A percentile compares a stretch with the other conserved stretches of the same genome.
Evolutionary conservation across 2,113 vertebrate genomes (phyloP).

Genomic region (Eretmochelys imbricata): DNA sequence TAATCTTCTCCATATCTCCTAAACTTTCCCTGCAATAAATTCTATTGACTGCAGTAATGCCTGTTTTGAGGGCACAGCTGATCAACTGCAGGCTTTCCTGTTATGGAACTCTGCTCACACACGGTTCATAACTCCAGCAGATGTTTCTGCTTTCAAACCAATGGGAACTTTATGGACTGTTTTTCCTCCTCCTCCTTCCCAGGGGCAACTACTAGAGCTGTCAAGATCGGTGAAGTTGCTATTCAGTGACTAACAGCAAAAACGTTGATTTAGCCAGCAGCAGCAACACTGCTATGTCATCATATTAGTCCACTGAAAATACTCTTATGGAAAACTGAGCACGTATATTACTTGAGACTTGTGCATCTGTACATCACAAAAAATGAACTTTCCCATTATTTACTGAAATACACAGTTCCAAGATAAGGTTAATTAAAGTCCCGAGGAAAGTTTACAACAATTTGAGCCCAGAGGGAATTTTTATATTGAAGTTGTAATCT

Average conservation of each 20-base stretch:
- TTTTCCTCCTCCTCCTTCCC: slow-evolving; percentile 23
- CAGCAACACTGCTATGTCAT: background rate
- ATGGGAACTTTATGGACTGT: slow-evolving; percentile 44
- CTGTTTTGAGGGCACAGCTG: slow-evolving; percentile 49
- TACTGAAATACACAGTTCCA: background rate
- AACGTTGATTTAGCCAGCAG: background rate
- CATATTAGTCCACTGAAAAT: accelerated
- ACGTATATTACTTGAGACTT: background rate
- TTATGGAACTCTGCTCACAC: slow-evolving; percentile 32
- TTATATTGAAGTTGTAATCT: slow-evolving; percentile 26
- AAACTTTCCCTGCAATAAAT: slow-evolving; percentile 15
- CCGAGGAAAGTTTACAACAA: slow-evolving; percentile 24
- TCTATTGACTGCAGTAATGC: background rate
- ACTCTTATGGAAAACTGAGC: background rate
- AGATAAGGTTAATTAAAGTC: slow-evolving; percentile 18
- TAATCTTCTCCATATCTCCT: slow-evolving; percentile 1
- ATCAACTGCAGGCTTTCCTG: slow-evolving; percentile 53
- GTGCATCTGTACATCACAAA: background rate
- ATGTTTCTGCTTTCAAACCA: slow-evolving; percentile 68
- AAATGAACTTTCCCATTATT: background rate
- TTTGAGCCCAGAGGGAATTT: slow-evolving; percentile 26
- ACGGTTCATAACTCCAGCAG: slow-evolving; percentile 48
- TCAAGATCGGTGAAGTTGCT: slow-evolving; percentile 36
- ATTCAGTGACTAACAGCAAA: background rate
- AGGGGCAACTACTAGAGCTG: slow-evolving; percentile 14